These are phyloP conservation scores for Alosa alosa DNA, from an alignment of 2,113 vertebrate genomes.

Conservation along the genomic window DNA sequence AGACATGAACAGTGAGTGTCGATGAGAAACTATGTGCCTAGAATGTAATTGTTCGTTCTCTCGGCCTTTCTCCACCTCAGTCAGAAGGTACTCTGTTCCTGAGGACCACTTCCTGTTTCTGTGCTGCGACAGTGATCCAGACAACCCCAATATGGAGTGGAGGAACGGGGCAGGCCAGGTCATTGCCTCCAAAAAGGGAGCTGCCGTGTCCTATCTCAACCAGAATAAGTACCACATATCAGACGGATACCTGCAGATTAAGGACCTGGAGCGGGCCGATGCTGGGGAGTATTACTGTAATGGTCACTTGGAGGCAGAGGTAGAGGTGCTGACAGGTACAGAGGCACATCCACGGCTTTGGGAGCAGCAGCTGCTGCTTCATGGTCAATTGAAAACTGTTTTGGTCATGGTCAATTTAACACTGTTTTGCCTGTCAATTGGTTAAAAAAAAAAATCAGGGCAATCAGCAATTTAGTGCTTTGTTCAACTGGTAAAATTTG, in stretches of 20 bases:
- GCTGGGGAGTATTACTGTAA: constrained; percentile 59
- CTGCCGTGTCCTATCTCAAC: constrained; percentile 30
- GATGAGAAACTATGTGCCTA: not conserved
- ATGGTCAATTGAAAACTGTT: not conserved
- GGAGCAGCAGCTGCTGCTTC: not conserved
- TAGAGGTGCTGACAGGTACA: constrained; percentile 64
- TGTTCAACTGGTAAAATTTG: too few relatives aligned
- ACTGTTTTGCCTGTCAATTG: not conserved
- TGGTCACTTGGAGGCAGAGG: constrained; percentile 45
- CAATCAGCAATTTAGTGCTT: too few relatives aligned
- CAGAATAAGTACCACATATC: constrained; percentile 24
- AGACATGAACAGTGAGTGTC: not conserved
- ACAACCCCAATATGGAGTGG: constrained; percentile 53
- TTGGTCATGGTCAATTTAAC: not conserved
- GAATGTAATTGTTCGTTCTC: not conserved
- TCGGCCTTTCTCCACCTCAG: constrained; percentile 17
- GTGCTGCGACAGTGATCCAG: constrained; percentile 24
- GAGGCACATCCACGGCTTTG: not conserved
- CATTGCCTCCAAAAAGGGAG: constrained; percentile 28
- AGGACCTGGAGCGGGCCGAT: constrained; percentile 40
- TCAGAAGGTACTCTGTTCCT: constrained; percentile 51
- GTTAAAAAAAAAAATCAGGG: too few relatives aligned
- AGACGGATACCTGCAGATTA: constrained; percentile 50
- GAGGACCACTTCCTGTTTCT: constrained; percentile 56
- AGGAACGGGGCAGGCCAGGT: constrained; percentile 41